Base-by-base conservation (phyloP, 2,113 vertebrate genomes). In the Megaleporinus macrocephalus region DNA sequence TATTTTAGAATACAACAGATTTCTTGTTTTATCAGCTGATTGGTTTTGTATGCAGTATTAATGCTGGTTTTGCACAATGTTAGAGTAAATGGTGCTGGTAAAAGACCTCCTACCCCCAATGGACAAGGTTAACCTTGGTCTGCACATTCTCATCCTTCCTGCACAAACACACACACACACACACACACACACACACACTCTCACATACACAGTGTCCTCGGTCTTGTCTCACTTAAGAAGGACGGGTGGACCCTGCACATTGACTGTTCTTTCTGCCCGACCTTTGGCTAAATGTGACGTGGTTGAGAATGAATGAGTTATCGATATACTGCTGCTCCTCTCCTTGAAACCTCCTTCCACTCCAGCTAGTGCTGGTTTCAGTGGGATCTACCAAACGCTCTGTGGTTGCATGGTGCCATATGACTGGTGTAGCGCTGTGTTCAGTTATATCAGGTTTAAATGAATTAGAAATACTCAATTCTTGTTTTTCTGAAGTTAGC, bases 281-380 rank as follows among this genome's bases (percentile, higher is more conserved):
- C 73, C 80, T 82, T 66, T 76, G 75, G 74, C 73, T 69, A 69
- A 75, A 70, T 61, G 49, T 69, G 65, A 57, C 63, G n/a, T 63
- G 30, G 59, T 49, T 63, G 72, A 74, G 49, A 74, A 74, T 75
- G 73, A 62, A 62, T 24, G 72, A 59, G 62, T 81, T 75, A 70
- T 82, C 59, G 73, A 76, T 76, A 33, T 57, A 53, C 66, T 69
- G 62, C 72, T 68, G 59, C 13, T 16, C 41, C 63, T 63, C 70
- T 53, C 44, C 44, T 73, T 80, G 24, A 73, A 59, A 80, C 29
- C n/a, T 65, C 70, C 57, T 73, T 80, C 13, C 20, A 26, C 7
- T 53, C 49, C 44, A 73, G 44, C 70, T 36, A 27, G 57, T 26
- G 24, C 59, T 61, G 57, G 57, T 61, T 65, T 73, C 36, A 47